Conservation (phyloP, 2,113 vertebrate species). For the Mesoclemmys tuberculata region DNA sequence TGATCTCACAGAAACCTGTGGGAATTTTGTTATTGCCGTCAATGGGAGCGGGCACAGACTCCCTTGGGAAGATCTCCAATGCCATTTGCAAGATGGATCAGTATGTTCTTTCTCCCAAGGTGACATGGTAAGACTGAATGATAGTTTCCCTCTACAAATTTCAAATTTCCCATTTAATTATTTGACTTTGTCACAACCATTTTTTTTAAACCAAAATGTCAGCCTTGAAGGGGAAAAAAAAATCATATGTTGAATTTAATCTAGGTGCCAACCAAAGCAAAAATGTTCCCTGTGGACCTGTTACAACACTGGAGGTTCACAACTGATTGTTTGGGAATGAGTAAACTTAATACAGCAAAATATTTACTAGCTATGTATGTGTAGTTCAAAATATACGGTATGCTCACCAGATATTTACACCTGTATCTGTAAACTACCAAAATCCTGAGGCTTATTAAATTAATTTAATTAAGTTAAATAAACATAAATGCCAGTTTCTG, state of each 20-base stretch:
- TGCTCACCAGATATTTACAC: conserved; percentile 52
- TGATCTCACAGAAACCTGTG: conserved; percentile 6
- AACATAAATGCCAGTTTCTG: conserved; percentile 32
- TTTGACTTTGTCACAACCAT: conserved; percentile 71
- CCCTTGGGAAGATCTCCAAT: neutral
- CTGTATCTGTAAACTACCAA: conserved; percentile 33
- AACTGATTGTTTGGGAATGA: conserved; percentile 50
- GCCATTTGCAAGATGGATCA: neutral
- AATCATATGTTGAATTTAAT: conserved; percentile 64
- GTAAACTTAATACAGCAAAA: conserved; percentile 49
- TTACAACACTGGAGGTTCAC: conserved; percentile 47
- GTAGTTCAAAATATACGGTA: conserved; percentile 4
- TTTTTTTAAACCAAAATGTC: conserved; percentile 56
- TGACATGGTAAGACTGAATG: neutral
- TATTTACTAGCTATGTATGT: conserved; percentile 47
- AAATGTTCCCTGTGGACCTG: conserved; percentile 57
- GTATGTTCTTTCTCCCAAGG: conserved; percentile 23
- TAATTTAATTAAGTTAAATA: conserved; percentile 54
- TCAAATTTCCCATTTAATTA: conserved; percentile 59
- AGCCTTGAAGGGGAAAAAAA: conserved; percentile 46
- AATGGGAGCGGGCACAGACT: neutral
- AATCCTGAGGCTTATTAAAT: conserved; percentile 39
- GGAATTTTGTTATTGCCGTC: neutral
- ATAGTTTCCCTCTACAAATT: conserved; percentile 36
- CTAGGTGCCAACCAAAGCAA: conserved; percentile 70